phyloP scores from a whole-genome alignment of 1,140 invertebrate species.

The Pristionchus pacificus region DNA sequence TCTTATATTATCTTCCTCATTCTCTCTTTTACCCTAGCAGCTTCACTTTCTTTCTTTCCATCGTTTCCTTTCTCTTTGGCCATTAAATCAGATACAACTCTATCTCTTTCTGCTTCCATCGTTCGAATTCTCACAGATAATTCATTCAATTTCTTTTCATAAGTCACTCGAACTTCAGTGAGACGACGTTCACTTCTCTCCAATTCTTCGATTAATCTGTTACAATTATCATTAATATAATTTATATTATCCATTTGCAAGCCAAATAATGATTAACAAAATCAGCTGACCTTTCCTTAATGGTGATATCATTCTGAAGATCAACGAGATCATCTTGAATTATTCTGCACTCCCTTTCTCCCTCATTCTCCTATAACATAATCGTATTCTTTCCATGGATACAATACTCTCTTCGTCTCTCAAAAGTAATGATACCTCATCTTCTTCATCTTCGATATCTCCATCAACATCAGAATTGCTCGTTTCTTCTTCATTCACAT shows the following conservation, averaged over 20 bases:
- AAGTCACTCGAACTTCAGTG: conserved; percentile 78
- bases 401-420: conserved; percentile 46
- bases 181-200: conserved; percentile 80
- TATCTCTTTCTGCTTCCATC: conserved; percentile 89
- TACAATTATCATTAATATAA: not conserved
- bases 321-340: conserved; percentile 40
- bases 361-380: conserved; percentile 57
- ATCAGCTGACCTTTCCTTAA: conserved; percentile 32
- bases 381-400: conserved; percentile 44
- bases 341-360: conserved; percentile 35
- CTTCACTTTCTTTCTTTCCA: conserved; percentile 14
- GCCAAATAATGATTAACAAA: conserved; percentile 37
- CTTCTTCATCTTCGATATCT: conserved; percentile 47
- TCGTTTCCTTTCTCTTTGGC: conserved; percentile 12
- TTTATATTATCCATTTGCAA: not conserved
- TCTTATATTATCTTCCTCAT: conserved; percentile 18
- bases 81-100: conserved; percentile 60
- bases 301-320: conserved; percentile 41
- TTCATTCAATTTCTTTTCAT: conserved; percentile 86
- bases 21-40: conserved; percentile 9
- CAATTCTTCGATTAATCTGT: conserved; percentile 81
- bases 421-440: too few species aligned
- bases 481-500: conserved; percentile 24
- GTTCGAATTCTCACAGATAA: conserved; percentile 67
- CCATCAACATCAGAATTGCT: conserved; percentile 41